Conservation (phyloP, 2,113 vertebrate species). For the Willisornis vidua region DNA sequence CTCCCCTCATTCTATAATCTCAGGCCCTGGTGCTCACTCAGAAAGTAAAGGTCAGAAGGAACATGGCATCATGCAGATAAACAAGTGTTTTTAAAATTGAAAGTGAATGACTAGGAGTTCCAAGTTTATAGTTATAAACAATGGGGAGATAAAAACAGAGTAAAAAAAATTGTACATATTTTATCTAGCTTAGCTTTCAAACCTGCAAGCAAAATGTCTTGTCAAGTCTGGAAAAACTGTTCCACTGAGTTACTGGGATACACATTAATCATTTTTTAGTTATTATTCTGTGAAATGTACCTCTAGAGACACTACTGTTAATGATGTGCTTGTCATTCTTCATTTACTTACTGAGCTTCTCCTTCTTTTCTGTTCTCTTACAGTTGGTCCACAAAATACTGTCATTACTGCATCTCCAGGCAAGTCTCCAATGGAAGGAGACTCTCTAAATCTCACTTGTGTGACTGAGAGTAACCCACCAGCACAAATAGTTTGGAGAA, state of each 20-base stretch:
- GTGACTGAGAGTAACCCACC: conserved; percentile 53
- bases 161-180: not conserved
- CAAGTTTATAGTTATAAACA: not conserved
- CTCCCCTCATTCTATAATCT: not conserved
- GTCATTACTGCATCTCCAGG: conserved; percentile 1
- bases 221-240: not conserved
- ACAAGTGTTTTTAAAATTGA: not conserved
- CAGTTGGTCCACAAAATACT: conserved; percentile 64
- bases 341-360: not conserved
- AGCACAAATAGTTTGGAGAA: conserved; percentile 50
- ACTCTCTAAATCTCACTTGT: conserved; percentile 43
- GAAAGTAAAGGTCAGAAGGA: not conserved
- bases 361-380: not conserved
- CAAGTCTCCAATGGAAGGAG: not conserved
- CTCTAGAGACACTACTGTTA: not conserved
- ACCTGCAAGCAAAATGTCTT: not conserved
- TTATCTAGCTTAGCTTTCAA: not conserved
- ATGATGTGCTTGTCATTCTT: not conserved
- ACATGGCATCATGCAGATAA: not conserved
- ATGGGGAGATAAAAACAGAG: not conserved
- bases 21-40: not conserved
- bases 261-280: not conserved
- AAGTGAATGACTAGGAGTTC: not conserved
- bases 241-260: not conserved
- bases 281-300: not conserved